phyloP scores from a whole-genome alignment of 2,888 invertebrate genomes.

The Adelphocoris suturalis region DNA sequence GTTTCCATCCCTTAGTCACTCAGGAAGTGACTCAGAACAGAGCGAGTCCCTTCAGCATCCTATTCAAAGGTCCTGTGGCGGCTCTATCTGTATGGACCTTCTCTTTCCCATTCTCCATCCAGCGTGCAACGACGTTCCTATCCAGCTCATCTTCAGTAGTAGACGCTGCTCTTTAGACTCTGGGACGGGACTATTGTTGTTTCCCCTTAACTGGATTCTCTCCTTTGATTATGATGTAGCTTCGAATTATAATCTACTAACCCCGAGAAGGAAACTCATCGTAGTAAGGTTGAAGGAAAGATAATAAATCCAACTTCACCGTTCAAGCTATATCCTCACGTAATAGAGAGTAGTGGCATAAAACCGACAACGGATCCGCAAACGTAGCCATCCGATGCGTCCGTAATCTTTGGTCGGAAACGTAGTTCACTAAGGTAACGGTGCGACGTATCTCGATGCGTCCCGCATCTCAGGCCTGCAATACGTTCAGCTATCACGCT shows the following conservation, averaged over 20 bases:
- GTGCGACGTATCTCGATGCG: too few relatives aligned
- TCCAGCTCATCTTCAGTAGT: constrained; percentile 12
- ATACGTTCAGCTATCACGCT: too few relatives aligned
- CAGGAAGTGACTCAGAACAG: constrained; percentile 49
- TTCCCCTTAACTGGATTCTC: neutral
- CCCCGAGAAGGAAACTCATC: neutral
- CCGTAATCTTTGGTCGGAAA: too few relatives aligned
- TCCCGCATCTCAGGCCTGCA: too few relatives aligned
- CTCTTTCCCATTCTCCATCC: neutral
- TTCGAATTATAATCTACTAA: neutral
- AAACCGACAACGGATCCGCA: too few relatives aligned
- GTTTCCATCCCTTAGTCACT: constrained; percentile 54
- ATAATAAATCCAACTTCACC: neutral
- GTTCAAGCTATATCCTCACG: too few relatives aligned
- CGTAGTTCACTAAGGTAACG: too few relatives aligned
- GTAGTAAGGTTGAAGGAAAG: neutral
- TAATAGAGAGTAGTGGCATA: too few relatives aligned
- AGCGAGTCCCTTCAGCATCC: constrained; percentile 24
- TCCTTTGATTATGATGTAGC: neutral
- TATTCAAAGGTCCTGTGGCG: neutral
- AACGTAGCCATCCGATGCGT: too few relatives aligned
- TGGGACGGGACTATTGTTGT: constrained; percentile 20
- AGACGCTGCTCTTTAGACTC: constrained; percentile 12
- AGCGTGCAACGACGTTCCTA: neutral
- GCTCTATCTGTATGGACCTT: neutral